phyloP scores from a whole-genome alignment of 1,140 invertebrate species.

The Bombus difficillimus region DNA sequence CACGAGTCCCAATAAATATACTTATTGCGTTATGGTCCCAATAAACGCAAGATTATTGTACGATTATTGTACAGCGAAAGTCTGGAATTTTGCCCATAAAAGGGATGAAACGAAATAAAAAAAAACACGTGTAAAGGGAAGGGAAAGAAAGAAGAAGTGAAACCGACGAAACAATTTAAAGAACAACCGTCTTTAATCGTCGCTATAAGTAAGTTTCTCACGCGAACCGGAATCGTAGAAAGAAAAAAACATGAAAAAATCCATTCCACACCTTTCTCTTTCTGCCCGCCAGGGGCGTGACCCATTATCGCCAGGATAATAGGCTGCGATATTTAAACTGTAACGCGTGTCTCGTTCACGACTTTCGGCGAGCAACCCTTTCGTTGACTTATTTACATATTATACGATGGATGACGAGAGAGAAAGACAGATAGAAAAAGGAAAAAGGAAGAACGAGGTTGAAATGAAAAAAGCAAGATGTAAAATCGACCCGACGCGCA shows the following conservation, averaged over 20 bases:
- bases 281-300: slow-evolving; percentile 72
- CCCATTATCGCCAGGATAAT: slow-evolving; percentile 76
- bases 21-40: no score
- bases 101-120: neutral
- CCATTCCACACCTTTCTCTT: slow-evolving; percentile 49
- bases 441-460: neutral
- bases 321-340: slow-evolving; percentile 77
- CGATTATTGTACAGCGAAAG: no score
- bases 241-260: slow-evolving; percentile 27
- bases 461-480: slow-evolving; percentile 25
- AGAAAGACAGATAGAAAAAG: neutral
- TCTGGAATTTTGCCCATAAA: neutral
- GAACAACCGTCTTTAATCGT: neutral
- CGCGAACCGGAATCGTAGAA: slow-evolving; percentile 21
- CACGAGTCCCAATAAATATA: no score
- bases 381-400: slow-evolving; percentile 63
- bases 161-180: neutral
- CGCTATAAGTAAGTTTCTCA: slow-evolving; percentile 28
- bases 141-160: neutral
- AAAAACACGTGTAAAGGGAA: neutral
- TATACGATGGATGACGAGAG: neutral
- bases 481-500: neutral
- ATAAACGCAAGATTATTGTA: no score
- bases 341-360: slow-evolving; percentile 62
- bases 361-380: slow-evolving; percentile 54